These are phyloP conservation scores for Carettochelys insculpta DNA, from an alignment of 2,113 vertebrate species.

Conservation along the genomic window DNA sequence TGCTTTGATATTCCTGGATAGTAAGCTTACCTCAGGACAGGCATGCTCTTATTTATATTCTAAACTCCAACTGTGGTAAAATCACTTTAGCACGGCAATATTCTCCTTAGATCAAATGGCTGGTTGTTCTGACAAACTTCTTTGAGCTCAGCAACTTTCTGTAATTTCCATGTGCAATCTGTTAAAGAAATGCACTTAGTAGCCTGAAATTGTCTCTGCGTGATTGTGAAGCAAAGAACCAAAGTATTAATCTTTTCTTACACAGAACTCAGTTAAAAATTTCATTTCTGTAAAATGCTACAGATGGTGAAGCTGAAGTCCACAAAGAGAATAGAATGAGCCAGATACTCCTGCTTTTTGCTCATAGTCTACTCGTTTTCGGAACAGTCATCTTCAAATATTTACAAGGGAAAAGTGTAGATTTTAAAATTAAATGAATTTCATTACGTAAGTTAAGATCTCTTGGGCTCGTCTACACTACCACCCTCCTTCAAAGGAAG, in stretches of 20 bases:
- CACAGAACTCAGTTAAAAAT: background rate
- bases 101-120: constrained; percentile 2
- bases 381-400: background rate
- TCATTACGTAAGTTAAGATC: background rate
- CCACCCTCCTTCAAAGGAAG: no score
- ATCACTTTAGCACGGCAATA: background rate
- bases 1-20: background rate
- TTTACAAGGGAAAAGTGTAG: background rate
- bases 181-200: constrained; percentile 42
- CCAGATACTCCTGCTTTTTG: background rate
- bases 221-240: constrained; percentile 40
- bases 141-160: constrained; percentile 9
- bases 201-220: constrained; percentile 32
- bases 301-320: constrained; percentile 2
- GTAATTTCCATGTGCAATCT: constrained; percentile 21
- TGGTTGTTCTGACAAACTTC: constrained; percentile 18
- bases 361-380: background rate
- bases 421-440: constrained; percentile 2
- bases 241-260: constrained; percentile 34
- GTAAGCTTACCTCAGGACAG: background rate
- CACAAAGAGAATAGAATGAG: background rate
- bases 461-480: no score
- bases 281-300: background rate
- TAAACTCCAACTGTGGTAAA: constrained; percentile 16
- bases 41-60: constrained; percentile 24